Percentiles rank a stretch among this genome's conserved stretches.
Conservation (phyloP, 1,140 invertebrate species). For the Macrobrachium nipponense region DNA sequence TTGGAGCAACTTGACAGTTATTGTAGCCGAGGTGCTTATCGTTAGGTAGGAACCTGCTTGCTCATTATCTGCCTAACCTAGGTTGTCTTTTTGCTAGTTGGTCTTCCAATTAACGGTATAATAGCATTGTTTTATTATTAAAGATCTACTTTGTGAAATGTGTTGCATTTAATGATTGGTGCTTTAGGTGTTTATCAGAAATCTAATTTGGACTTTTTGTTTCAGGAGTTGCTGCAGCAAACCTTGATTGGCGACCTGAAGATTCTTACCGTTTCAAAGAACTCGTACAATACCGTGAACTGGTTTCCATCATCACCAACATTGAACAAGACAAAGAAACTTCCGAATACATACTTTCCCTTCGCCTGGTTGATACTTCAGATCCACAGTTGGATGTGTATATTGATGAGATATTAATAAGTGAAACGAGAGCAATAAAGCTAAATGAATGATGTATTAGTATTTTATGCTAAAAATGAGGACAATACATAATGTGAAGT, state of each 20-base stretch:
- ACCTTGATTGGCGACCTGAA: conserved; percentile 74
- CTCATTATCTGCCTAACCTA: too few relatives aligned
- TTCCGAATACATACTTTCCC: conserved; percentile 70
- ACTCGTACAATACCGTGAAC: conserved; percentile 72
- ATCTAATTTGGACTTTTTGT: conserved; percentile 36
- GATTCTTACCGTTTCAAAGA: conserved; percentile 74
- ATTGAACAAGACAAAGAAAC: conserved; percentile 70
- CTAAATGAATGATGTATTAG: neutral
- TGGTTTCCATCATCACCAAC: conserved; percentile 71
- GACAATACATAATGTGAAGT: too few relatives aligned
- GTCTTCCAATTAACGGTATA: too few relatives aligned
- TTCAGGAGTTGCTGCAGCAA: conserved; percentile 72
- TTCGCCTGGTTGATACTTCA: conserved; percentile 73
- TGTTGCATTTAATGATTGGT: neutral
- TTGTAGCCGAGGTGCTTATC: too few relatives aligned
- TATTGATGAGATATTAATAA: conserved; percentile 71
- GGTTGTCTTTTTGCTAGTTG: too few relatives aligned
- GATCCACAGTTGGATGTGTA: conserved; percentile 71
- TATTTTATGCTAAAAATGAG: too few relatives aligned
- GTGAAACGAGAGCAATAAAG: conserved; percentile 70
- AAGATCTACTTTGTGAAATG: neutral
- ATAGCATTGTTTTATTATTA: neutral
- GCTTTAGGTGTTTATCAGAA: neutral
- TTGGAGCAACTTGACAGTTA: too few relatives aligned
- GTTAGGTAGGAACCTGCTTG: too few relatives aligned